phyloP scores from a whole-genome alignment of 2,797 vertebrate species.

The Podargus strigoides region DNA sequence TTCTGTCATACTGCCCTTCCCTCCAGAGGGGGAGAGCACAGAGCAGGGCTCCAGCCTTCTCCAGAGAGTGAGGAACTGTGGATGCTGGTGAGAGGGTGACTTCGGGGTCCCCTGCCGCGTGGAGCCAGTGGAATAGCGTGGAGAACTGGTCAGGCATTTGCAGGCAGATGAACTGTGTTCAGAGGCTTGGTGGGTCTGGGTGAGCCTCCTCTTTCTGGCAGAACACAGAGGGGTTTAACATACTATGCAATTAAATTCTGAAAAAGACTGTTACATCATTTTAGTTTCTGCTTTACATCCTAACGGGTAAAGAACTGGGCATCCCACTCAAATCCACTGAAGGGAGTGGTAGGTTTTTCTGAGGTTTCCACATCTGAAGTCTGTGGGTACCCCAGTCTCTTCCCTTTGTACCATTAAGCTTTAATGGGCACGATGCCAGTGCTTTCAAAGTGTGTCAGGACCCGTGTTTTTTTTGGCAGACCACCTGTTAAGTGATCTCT shows the following conservation, averaged over 20 bases:
- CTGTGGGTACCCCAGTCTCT: background rate
- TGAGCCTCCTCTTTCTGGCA: background rate
- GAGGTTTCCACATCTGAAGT: background rate
- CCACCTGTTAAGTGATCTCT: background rate
- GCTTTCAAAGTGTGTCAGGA: background rate
- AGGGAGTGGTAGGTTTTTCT: background rate
- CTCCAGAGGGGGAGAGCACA: background rate
- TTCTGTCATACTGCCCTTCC: background rate
- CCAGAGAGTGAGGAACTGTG: background rate
- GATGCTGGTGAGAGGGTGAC: background rate
- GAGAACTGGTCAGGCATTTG: background rate
- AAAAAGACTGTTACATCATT: constrained; percentile 56
- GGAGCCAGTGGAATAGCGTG: background rate
- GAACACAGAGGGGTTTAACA: constrained; percentile 20
- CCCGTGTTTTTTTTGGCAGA: background rate
- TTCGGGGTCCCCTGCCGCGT: fast-evolving
- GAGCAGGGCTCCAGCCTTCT: constrained; percentile 11
- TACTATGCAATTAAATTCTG: constrained; percentile 71
- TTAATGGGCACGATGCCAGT: background rate
- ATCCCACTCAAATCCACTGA: background rate
- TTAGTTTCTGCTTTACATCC: constrained; percentile 8
- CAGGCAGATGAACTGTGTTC: background rate
- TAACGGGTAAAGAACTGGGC: background rate
- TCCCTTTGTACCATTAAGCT: background rate
- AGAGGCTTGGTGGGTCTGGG: background rate